Evolutionary conservation across 2,888 invertebrate genomes (phyloP).

Genomic region (Nemotelus nigrinus): DNA sequence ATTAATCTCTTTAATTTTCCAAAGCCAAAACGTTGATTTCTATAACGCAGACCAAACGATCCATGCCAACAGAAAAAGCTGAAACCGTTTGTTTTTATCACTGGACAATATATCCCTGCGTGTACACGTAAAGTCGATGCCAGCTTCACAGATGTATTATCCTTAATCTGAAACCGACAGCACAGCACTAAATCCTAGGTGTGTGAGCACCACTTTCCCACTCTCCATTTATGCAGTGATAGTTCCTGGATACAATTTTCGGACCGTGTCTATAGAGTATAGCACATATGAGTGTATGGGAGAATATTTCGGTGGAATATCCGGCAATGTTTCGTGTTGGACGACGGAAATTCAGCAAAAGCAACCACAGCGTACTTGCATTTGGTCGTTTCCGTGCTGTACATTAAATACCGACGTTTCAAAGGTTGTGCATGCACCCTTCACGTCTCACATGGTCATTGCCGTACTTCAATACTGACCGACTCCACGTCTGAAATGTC

Average conservation of each 20-base stretch:
- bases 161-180: constrained; percentile 42
- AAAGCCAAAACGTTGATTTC: constrained; percentile 37
- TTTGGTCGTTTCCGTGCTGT: too few species aligned
- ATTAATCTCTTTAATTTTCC: constrained; percentile 39
- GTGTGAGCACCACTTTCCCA: constrained; percentile 11
- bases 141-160: constrained; percentile 18
- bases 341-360: too few species aligned
- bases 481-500: neutral
- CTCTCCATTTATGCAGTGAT: constrained; percentile 26
- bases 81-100: constrained; percentile 31
- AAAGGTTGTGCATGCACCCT: too few species aligned
- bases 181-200: constrained; percentile 32
- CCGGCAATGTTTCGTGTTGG: too few species aligned
- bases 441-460: neutral
- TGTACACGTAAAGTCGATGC: constrained; percentile 18
- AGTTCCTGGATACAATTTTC: constrained; percentile 35
- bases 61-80: constrained; percentile 7
- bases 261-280: neutral
- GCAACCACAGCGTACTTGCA: too few species aligned
- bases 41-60: constrained; percentile 13
- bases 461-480: neutral
- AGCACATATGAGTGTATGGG: too few species aligned
- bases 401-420: too few species aligned
- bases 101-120: constrained; percentile 12
- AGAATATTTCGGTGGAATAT: too few species aligned